A percentile compares a stretch with the other conserved stretches of the same genome.
phyloP scores from a whole-genome alignment of 30 jellyfish, hydroid and myxozoan genomes.

The Mastigias papua region DNA sequence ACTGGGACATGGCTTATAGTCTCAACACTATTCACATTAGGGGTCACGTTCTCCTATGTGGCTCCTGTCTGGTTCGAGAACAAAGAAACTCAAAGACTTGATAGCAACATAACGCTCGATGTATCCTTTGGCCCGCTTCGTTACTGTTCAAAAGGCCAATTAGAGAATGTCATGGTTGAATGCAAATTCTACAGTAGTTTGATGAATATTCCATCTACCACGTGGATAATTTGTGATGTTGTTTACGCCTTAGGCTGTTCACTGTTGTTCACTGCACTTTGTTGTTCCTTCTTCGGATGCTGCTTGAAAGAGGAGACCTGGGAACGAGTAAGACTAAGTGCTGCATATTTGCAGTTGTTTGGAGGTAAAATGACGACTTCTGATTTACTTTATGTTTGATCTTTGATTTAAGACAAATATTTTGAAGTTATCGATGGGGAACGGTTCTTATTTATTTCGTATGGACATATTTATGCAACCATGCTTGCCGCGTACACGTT shows the following conservation, averaged over 20 bases:
- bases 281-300: constrained; percentile 73
- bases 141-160: constrained; percentile 71
- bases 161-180: constrained; percentile 54
- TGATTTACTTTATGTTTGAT: background rate
- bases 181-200: constrained; percentile 79
- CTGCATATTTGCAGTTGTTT: constrained; percentile 84
- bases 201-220: constrained; percentile 80
- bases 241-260: constrained; percentile 81
- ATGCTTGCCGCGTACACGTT: no score
- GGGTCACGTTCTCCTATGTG: constrained; percentile 67
- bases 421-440: no score
- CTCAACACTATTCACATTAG: constrained; percentile 73
- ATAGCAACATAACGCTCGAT: constrained; percentile 28
- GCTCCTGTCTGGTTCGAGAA: constrained; percentile 95
- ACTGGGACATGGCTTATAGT: constrained; percentile 74
- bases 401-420: background rate
- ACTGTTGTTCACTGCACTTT: constrained; percentile 62
- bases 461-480: no score
- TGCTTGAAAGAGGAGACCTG: constrained; percentile 75
- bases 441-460: no score
- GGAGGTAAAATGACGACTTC: constrained; percentile 69
- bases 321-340: constrained; percentile 81
- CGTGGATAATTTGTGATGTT: constrained; percentile 87
- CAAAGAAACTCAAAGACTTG: constrained; percentile 23
- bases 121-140: constrained; percentile 88